Evolutionary conservation across 2,888 invertebrate genomes (phyloP), one percentile per base, ranked within the genome.

Genomic region (Dynastes grantii): DNA sequence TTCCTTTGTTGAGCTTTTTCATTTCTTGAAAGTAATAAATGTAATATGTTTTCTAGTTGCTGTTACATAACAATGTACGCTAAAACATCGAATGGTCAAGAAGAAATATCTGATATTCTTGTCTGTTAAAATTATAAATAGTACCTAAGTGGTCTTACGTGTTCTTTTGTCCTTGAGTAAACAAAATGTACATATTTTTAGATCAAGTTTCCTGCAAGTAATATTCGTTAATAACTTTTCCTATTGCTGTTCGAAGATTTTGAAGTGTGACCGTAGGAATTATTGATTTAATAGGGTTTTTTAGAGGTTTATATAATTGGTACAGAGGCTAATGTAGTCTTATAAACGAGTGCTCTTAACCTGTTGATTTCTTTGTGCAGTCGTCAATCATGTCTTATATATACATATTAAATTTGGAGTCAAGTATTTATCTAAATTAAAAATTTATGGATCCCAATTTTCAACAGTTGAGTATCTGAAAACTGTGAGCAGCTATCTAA

Each of bases 1-100:
- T 53, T 55, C 53, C 70, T 29, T 70, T 70, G 70, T 70, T 70
- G 53, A 32, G 53, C 49, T 70, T 70, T 70, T 70, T 70, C 53
- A 70, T 55, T 70, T 55, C 53, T 29, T 55, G 55, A 16, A 70
- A 70, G 70, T 53, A 55, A 55, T 55, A 55, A n/a, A 16, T 22
- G 22, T 55, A 65, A 65, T n/a, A 65, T 16, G 45, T 65, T 65
- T 65, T 45, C 45, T 45, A 45, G 65, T 16, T 65, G 65, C 6
- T 45, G 9, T 65, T 65, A 65, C n/a, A 22, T 65, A 65, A 65
- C 16, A 22, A 45, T n/a, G 8, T 45, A 45, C 37, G 65, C 9
- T 65, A 65, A 65, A 65, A 65, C 22, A 65, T 40, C 40, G 45
- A 40, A 45, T 11, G 65, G 11, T 45, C 22, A 40, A 37, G n/a